Conservation (phyloP, 2,888 invertebrate species). For the Rotaria socialis region DNA sequence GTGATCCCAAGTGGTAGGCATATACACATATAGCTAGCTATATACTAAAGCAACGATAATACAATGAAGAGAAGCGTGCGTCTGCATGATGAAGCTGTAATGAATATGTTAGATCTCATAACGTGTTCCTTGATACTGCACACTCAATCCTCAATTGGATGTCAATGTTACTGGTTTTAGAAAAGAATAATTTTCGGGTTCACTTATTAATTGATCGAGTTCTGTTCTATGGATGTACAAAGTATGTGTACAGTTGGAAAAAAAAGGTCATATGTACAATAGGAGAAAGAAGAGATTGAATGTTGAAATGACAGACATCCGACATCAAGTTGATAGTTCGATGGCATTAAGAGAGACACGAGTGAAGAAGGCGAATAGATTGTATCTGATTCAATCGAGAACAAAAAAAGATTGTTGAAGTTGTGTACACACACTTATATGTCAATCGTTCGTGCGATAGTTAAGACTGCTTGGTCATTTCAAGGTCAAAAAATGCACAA, state of each 20-base stretch:
- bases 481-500: neutral
- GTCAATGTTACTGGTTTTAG: neutral
- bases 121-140: neutral
- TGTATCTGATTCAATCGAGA: too few species aligned
- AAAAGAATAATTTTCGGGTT: neutral
- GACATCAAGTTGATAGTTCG: neutral
- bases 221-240: neutral
- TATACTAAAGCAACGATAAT: conserved; percentile 2
- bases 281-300: neutral
- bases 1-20: neutral
- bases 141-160: neutral
- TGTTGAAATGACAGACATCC: neutral
- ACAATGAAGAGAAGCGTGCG: neutral
- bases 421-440: too few species aligned
- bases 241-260: neutral
- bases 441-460: too few species aligned
- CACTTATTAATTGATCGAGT: neutral
- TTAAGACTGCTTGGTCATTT: neutral
- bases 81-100: neutral
- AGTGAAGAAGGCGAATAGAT: neutral
- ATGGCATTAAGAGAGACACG: neutral
- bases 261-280: neutral
- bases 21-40: neutral
- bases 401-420: too few species aligned
- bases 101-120: neutral